A percentile compares a stretch with the other conserved stretches of the same genome.
These are phyloP conservation scores for Melopsittacus undulatus DNA, from an alignment of 2,797 vertebrate species.

Conservation along the genomic window DNA sequence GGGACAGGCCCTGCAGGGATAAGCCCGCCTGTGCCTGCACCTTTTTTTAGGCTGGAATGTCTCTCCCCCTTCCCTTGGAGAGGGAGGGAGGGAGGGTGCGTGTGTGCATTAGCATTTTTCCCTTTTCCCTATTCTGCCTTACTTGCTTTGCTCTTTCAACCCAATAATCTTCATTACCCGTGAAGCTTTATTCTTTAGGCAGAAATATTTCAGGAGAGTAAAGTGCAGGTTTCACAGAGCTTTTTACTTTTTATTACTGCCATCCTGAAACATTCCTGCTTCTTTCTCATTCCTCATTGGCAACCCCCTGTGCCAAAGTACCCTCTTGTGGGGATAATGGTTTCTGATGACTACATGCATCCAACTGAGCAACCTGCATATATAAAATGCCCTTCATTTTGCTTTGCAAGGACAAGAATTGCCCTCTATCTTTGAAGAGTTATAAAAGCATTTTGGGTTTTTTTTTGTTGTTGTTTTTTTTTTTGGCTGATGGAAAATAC, in stretches of 20 bases:
- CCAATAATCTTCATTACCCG: neutral
- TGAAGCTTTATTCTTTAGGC: neutral
- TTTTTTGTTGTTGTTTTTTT: too few species aligned
- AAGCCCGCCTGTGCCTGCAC: neutral
- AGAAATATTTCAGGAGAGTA: neutral
- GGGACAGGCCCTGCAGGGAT: neutral
- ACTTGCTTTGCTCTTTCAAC: neutral
- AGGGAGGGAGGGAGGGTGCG: neutral
- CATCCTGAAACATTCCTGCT: neutral
- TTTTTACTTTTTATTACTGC: neutral
- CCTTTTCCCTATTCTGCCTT: neutral
- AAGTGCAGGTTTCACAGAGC: neutral
- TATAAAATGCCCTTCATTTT: slow-evolving; percentile 14
- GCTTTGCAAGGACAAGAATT: neutral
- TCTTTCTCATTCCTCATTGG: neutral
- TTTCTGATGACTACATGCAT: neutral
- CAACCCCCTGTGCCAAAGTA: slow-evolving; percentile 49
- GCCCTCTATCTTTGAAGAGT: neutral
- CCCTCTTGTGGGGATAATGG: slow-evolving; percentile 47
- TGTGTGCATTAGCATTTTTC: neutral
- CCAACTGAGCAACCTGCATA: neutral
- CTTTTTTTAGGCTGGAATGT: neutral
- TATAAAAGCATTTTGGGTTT: neutral
- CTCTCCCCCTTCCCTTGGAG: neutral
- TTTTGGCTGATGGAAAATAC: neutral